These are phyloP conservation scores for Tokudaia muenninki DNA, from an alignment of 2,797 vertebrate genomes.

Conservation along the genomic window DNA sequence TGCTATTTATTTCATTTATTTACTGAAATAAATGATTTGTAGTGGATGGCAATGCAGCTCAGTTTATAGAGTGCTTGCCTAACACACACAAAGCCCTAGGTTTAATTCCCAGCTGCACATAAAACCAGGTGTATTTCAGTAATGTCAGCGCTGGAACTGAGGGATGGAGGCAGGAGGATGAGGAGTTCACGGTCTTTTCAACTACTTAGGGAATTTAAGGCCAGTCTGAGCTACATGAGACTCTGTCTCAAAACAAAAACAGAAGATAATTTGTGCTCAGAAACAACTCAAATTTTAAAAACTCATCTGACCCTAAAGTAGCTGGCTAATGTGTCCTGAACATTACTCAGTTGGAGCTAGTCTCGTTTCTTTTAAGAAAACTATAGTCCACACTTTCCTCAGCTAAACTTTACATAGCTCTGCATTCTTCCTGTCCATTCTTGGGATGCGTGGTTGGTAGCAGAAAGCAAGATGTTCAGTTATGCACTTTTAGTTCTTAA, in stretches of 20 bases:
- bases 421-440: constrained; percentile 70
- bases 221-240: background rate
- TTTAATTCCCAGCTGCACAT: background rate
- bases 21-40: constrained; percentile 57
- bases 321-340: constrained; percentile 43
- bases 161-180: background rate
- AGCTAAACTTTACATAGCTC: constrained; percentile 65
- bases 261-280: constrained; percentile 48
- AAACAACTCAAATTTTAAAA: constrained; percentile 27
- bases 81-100: no score
- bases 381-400: constrained; percentile 23
- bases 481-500: constrained; percentile 58
- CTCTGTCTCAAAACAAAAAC: background rate
- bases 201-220: background rate
- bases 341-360: constrained; percentile 28
- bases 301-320: constrained; percentile 48
- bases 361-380: background rate
- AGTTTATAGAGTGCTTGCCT: background rate
- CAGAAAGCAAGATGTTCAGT: constrained; percentile 78
- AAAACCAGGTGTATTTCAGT: background rate
- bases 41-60: background rate
- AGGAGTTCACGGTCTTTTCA: background rate
- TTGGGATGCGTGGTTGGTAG: constrained; percentile 73
- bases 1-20: background rate
- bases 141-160: no score